Conservation (phyloP, 2,888 invertebrate species). For the Nomada lathburiana region DNA sequence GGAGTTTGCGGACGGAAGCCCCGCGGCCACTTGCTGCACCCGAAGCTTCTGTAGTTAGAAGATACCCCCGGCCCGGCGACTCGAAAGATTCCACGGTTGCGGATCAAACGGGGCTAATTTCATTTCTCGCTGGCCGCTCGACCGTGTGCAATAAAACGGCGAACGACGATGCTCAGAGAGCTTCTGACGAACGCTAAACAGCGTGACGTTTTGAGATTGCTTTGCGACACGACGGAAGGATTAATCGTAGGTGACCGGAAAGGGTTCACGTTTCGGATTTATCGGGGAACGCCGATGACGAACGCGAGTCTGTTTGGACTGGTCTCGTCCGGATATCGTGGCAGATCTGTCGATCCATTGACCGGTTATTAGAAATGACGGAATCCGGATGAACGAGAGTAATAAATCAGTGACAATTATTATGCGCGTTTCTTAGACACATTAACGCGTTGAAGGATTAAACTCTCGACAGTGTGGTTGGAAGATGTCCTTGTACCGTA, state of each 20-base stretch:
- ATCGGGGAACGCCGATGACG: not conserved
- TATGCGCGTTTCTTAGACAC: no score
- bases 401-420: no score
- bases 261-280: not conserved
- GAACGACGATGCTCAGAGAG: not conserved
- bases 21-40: slow-evolving; percentile 61
- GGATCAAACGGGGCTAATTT: slow-evolving; percentile 79
- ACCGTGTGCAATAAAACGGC: slow-evolving; percentile 70
- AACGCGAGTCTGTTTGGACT: no score
- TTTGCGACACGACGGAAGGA: not conserved
- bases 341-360: no score
- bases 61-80: slow-evolving; percentile 27
- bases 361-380: no score
- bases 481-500: no score
- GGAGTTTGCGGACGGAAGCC: slow-evolving; percentile 68
- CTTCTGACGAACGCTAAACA: slow-evolving; percentile 10
- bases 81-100: slow-evolving; percentile 63
- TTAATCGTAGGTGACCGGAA: not conserved
- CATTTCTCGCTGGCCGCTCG: slow-evolving; percentile 71
- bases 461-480: no score
- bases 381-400: no score
- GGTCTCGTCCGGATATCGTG: no score
- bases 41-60: slow-evolving; percentile 53
- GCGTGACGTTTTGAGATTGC: not conserved
- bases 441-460: no score